Base-by-base conservation (phyloP, 2,797 vertebrate genomes). In the Coluber constrictor region DNA sequence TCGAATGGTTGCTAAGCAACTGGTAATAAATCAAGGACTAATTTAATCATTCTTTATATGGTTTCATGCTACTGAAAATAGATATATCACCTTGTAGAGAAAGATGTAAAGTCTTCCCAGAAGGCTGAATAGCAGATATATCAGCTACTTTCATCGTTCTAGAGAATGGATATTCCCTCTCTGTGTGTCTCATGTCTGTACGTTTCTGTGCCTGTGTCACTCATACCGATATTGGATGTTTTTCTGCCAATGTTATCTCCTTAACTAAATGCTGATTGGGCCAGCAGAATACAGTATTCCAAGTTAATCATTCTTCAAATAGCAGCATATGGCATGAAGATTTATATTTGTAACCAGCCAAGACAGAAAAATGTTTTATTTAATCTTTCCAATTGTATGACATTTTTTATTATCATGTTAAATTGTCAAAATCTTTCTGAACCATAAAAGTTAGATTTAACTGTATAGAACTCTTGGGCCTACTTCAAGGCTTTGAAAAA, bases 361-460 rank as follows among this genome's bases (percentile, higher is more conserved):
- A 93, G 2, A 54, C 74, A 66, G 88, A 87, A 63, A 93, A 93
- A 56, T 91, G 83, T 89, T 96, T 96, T 95, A 94, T 96, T 96
- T 96, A 95, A 96, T 96, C 94, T 95, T 94, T 94, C 93, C 94
- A 66, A 91, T 95, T 95, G 93, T 95, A 94, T 95, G 95, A 95
- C 95, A 95, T 96, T 96, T 97, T 97, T 96, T 96, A 96, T 97
- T 95, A 94, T 91, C 93, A 95, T 94, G 92, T 96, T 95, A 96
- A 96, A 90, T 95, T 95, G 94, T 94, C 94, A 93, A 94, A 96
- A 97, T 94, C 88, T 95, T 95, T 96, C 96, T 95, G 94, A 97
- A 95, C 93, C 94, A 94, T 43, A 94, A 95, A 95, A 97, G 95
- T 92, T 94, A 95, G 95, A 95, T 97, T 96, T 94, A 96, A 95